phyloP scores from a whole-genome alignment of 2,113 vertebrate species.

The Pollimyrus isidori region DNA sequence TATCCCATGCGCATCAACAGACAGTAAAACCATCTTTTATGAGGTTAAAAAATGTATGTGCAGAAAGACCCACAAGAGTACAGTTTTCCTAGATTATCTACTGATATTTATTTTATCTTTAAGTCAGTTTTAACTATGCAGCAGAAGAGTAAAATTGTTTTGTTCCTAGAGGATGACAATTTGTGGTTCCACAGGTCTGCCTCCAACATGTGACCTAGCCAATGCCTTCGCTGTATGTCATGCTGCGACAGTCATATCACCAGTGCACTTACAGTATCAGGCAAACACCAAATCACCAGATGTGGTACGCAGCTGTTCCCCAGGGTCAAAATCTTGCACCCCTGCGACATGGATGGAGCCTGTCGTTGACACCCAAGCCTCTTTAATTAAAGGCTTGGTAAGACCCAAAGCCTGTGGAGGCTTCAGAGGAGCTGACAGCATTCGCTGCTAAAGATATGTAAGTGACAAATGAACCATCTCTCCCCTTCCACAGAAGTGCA shows the following conservation, averaged over 20 bases:
- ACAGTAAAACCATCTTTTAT: not conserved
- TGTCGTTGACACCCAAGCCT: conserved; percentile 43
- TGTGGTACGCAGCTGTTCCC: not conserved
- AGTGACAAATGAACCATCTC: conserved; percentile 40
- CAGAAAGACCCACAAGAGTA: not conserved
- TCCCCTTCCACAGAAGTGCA: conserved; percentile 23
- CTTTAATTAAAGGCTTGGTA: conserved; percentile 42
- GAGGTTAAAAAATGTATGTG: not conserved
- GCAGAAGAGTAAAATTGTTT: not conserved
- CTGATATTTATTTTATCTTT: not conserved
- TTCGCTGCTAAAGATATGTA: conserved; percentile 29
- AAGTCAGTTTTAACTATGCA: not conserved
- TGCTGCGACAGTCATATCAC: not conserved
- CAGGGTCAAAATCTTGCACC: conserved; percentile 19
- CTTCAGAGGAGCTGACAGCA: conserved; percentile 28
- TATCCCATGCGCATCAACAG: not conserved
- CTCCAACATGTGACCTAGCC: not conserved
- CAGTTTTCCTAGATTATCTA: not conserved
- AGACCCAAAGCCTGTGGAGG: conserved; percentile 34
- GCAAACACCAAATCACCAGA: not conserved
- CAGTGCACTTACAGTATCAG: not conserved
- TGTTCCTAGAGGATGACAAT: not conserved
- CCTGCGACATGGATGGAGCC: conserved; percentile 40
- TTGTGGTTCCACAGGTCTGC: not conserved
- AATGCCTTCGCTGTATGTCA: not conserved